Conservation (phyloP, 2,113 vertebrate genomes). For the Chamaetylas fuelleborni region DNA sequence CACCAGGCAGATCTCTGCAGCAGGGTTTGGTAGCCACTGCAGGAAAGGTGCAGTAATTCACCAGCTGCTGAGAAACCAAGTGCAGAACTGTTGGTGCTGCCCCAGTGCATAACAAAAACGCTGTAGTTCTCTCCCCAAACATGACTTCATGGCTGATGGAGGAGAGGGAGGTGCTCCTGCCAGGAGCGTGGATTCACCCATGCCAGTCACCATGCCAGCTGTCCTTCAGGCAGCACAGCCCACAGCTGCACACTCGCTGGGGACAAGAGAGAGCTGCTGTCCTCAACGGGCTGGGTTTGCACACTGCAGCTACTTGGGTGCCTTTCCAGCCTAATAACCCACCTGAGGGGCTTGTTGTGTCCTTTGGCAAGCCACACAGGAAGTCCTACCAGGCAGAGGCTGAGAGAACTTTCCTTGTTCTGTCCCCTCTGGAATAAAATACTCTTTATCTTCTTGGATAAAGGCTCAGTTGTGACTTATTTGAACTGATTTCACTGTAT, state of each 20-base stretch:
- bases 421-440: neutral
- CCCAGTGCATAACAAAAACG: neutral
- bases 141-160: neutral
- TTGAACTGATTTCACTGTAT: neutral
- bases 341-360: neutral
- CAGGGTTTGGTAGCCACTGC: neutral
- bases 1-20: neutral
- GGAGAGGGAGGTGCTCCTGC: neutral
- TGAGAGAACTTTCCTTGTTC: neutral
- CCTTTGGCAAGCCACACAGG: neutral
- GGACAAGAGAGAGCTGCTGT: neutral
- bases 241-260: no score
- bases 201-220: neutral
- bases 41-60: neutral
- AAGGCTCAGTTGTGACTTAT: neutral
- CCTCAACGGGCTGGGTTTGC: neutral
- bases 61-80: neutral
- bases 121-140: neutral
- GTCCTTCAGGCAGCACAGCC: neutral
- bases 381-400: neutral
- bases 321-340: neutral
- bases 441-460: neutral
- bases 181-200: neutral
- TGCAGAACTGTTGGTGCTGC: accelerated
- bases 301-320: neutral